Conservation (phyloP, 2,113 vertebrate genomes). For the Bos taurus region ARS-UCD2.0 NC_037356.1:4675501-4676000, state of each 20-base stretch:
- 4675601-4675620: background rate
- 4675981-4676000: background rate
- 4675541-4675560: background rate
- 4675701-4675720: background rate
- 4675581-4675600: background rate
- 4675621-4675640: background rate
- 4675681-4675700: accelerated
- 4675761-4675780: background rate
- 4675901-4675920: background rate
- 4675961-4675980: background rate
- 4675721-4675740: background rate
- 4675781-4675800: background rate
- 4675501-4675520: background rate
- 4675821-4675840: background rate
- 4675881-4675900: background rate
- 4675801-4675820: background rate
- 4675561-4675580: background rate
- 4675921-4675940: background rate
- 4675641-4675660: background rate
- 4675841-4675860: background rate
- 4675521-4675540: background rate
- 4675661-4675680: background rate
- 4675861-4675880: background rate
- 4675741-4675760: background rate
- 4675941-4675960: background rate